Conservation (phyloP, 2,113 vertebrate species). For the Bubo blakistoni region DNA sequence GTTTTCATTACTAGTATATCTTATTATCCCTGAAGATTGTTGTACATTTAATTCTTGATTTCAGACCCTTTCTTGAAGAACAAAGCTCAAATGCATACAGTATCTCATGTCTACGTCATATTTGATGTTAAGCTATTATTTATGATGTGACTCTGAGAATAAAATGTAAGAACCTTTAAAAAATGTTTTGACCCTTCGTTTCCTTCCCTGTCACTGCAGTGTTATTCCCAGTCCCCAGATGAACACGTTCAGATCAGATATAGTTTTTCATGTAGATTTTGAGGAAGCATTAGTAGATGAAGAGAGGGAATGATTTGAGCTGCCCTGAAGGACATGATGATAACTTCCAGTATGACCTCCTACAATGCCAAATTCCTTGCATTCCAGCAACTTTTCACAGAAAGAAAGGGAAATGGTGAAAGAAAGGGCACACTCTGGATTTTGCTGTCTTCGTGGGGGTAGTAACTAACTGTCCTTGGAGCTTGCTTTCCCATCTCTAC, state of each 20-base stretch:
- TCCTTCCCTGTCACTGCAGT: neutral
- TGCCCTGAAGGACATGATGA: neutral
- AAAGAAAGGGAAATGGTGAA: neutral
- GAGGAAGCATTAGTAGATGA: neutral
- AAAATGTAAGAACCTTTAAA: neutral
- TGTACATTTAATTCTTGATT: neutral
- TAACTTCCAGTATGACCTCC: neutral
- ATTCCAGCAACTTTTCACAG: neutral
- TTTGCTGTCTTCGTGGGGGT: neutral
- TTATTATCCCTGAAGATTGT: neutral
- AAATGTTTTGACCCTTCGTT: neutral
- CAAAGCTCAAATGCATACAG: neutral
- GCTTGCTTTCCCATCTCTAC: neutral
- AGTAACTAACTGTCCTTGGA: neutral
- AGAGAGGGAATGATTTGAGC: neutral
- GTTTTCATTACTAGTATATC: neutral
- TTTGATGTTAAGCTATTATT: neutral
- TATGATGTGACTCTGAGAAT: neutral
- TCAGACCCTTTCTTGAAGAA: neutral
- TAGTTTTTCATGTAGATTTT: neutral
- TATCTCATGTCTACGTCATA: neutral
- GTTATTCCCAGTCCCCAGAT: neutral
- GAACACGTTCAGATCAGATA: neutral
- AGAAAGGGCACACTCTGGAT: neutral
- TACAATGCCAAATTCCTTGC: neutral